Base-by-base conservation (phyloP, 64 coral and sea anemone genomes). In the Hydrozoanthus tunicans region DNA sequence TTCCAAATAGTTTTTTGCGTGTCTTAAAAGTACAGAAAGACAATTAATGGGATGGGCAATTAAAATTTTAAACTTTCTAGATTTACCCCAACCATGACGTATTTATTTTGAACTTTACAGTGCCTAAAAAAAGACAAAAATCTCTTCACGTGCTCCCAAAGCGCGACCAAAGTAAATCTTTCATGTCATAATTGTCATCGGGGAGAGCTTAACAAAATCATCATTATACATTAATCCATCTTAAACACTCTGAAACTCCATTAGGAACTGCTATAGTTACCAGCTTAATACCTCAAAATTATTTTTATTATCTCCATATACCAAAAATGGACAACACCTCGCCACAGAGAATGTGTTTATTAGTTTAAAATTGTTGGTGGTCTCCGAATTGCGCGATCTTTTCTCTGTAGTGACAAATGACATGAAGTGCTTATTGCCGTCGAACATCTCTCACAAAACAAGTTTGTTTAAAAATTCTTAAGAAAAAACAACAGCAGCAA, bases 251-350 rank as follows among this genome's bases (percentile, higher is more conserved):
- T 73, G 54, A 74, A 73, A 88, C 9, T 25, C 56, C 67, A 88
- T 88, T 88, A 88, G 56, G 68, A 73, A 70, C 55, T 88, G 84
- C 84, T 59, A 88, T 88, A 88, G 84, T 88, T 88, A 88, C 84
- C 56, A 51, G 23, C 84, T 88, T 88, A 88, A 88, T 88, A 59
- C 68, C 69, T 88, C 84, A 75, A 55, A 88, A 88, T 73, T 51
- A 88, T 88, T 88, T 88, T 60, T 75, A 88, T 58, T 61, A 74
- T 88, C 53, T 59, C 20, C 55, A 32, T 56, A 74, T 20, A 56
- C 68, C 68, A 32, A 73, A 73, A 88, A 88, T 74, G 84, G 25
- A 23, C 54, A 56, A 24, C 11, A 88, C 23, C 66, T 74, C 43
- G 84, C 69, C 68, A 57, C 74, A 73, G 51, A 88, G 54, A 51